These are phyloP conservation scores for Aelia acuminata DNA, from an alignment of 2,888 invertebrate genomes.

Conservation along the genomic window DNA sequence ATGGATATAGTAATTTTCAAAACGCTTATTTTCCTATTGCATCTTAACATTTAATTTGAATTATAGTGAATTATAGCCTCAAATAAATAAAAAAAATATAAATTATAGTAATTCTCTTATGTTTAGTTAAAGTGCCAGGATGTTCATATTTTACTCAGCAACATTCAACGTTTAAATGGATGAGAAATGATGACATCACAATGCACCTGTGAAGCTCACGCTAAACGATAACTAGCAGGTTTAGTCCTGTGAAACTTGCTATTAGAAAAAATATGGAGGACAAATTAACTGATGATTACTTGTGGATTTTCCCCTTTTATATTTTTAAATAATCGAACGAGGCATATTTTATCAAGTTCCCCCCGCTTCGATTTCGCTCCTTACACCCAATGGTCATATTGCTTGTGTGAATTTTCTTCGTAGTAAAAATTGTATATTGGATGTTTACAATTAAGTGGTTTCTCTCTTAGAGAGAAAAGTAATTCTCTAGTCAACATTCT, in stretches of 20 bases:
- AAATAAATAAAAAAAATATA: too few relatives aligned
- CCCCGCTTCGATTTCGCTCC: too few relatives aligned
- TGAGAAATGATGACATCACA: slow-evolving; percentile 20
- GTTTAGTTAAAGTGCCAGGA: too few relatives aligned
- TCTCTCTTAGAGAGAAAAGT: neutral
- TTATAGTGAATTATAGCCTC: too few relatives aligned
- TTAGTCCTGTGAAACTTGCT: neutral
- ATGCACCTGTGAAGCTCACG: neutral
- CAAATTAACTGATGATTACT: neutral
- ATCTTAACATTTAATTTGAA: too few relatives aligned
- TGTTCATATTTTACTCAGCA: too few relatives aligned
- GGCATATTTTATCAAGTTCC: neutral
- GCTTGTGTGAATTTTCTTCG: too few relatives aligned
- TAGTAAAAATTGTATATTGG: neutral
- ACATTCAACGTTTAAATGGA: neutral
- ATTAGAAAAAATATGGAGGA: neutral
- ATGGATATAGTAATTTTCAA: too few relatives aligned
- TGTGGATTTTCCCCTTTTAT: neutral
- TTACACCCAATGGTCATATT: too few relatives aligned
- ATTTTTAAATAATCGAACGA: neutral
- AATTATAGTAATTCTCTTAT: too few relatives aligned
- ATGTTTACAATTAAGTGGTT: neutral
- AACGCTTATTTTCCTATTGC: too few relatives aligned
- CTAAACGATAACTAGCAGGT: neutral
- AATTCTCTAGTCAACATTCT: neutral